phyloP scores from a whole-genome alignment of 1,140 invertebrate genomes.

The Camponotus pennsylvanicus region DNA sequence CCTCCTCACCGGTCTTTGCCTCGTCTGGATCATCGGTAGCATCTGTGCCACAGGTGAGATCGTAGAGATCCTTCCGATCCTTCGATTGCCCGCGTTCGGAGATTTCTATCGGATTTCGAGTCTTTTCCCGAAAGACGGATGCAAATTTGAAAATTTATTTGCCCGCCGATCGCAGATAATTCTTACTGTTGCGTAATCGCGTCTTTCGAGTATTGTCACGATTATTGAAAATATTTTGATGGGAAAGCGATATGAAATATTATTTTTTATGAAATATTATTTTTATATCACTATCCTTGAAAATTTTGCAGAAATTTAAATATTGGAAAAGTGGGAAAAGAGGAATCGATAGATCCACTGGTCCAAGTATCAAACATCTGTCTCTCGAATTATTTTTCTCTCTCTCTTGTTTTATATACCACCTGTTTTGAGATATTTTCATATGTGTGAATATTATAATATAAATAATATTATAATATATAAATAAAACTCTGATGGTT shows the following conservation, averaged over 20 bases:
- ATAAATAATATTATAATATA: neutral
- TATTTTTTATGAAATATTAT: no score
- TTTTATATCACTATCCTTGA: neutral
- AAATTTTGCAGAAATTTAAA: neutral
- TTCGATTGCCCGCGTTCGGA: no score
- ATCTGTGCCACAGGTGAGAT: constrained; percentile 72
- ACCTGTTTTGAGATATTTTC: constrained; percentile 11
- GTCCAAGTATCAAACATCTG: neutral
- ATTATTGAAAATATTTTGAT: no score
- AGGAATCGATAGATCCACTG: neutral
- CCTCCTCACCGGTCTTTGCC: constrained; percentile 69
- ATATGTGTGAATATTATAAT: neutral
- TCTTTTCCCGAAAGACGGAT: no score
- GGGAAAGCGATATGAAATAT: neutral
- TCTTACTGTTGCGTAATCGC: no score
- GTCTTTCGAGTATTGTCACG: no score
- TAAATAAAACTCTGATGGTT: neutral
- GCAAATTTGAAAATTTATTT: no score
- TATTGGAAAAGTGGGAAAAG: neutral
- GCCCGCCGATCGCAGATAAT: no score
- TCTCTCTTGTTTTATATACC: no score
- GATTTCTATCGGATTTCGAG: no score
- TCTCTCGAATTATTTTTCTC: neutral
- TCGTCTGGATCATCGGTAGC: constrained; percentile 67
- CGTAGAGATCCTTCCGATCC: neutral